phyloP scores from a whole-genome alignment of 2,797 vertebrate species.

The Limosa lapponica region DNA sequence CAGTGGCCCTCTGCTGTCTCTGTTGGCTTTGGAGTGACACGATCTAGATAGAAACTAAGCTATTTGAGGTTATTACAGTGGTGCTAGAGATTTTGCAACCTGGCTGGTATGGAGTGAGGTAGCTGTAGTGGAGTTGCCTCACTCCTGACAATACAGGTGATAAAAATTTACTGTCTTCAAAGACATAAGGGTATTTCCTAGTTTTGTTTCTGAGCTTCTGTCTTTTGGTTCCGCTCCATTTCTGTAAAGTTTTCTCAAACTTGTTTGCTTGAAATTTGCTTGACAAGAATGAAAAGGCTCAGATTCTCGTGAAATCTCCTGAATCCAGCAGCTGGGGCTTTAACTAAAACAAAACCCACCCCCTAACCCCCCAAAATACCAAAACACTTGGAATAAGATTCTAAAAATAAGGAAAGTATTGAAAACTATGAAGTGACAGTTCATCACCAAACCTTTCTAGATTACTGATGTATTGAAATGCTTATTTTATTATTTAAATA shows the following conservation, averaged over 20 bases:
- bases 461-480: not conserved
- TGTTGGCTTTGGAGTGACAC: not conserved
- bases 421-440: not conserved
- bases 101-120: not conserved
- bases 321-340: not conserved
- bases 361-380: rapidly evolving
- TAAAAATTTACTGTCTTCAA: not conserved
- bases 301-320: not conserved
- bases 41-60: not conserved
- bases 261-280: not conserved
- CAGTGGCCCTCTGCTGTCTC: not conserved
- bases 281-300: not conserved
- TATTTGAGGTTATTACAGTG: not conserved
- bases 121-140: not conserved
- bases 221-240: not conserved
- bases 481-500: not conserved
- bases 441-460: not conserved
- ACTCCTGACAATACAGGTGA: not conserved
- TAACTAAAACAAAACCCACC: not conserved
- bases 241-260: not conserved
- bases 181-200: not conserved
- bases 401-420: not conserved
- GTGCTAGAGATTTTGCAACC: not conserved
- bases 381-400: not conserved
- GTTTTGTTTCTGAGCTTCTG: not conserved